Base-by-base conservation (phyloP, 2,113 vertebrate genomes). In the Ascaphus truei region DNA sequence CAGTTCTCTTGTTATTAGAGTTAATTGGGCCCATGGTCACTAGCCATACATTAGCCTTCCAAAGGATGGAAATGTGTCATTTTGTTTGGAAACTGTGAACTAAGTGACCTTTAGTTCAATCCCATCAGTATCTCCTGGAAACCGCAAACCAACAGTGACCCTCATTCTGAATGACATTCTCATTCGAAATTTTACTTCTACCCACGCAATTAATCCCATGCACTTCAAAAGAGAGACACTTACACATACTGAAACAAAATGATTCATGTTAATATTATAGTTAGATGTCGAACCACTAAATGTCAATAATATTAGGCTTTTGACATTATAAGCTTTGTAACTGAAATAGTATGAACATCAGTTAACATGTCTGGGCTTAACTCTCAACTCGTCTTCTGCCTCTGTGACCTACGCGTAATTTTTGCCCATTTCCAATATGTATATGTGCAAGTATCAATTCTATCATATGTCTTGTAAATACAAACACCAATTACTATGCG, bases 1-100 rank as follows among this genome's bases (percentile, higher is more conserved):
- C 62, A 26, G 16, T 23, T 34, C 52, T 34, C 39, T 45, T 22
- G 51, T 56, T 57, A 30, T 43, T 4, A 23, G 53, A 68, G 65
- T 48, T 68, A 68, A 68, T 68, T 68, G 53, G 20, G 22, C 11
- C 22, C 5, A 13, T 23, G 56, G 65, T 47, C 52, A n/a, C 52
- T 4, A 13, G 37, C 13, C 65, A 45, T 57, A 66, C 63, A 66
- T 66, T 66, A 66, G 62, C 18, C 62, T 18, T 41, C 62, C 48
- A 53, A 39, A 39, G 25, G 31, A 25, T 55, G 18, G n/a, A 66
- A 66, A 66, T 48, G 55, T 48, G 55, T 59, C 18, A 59, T 56
- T 68, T 59, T 12, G 16, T 9, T 25, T 31, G 15, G n/a, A 56
- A 41, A 33, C 26, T 7, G 13, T 22, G 36, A 66, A 66, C 63